Evolutionary conservation across 2,888 invertebrate genomes (phyloP), one percentile per base, ranked within the genome.

Genomic region (Hartigia nigra): DNA sequence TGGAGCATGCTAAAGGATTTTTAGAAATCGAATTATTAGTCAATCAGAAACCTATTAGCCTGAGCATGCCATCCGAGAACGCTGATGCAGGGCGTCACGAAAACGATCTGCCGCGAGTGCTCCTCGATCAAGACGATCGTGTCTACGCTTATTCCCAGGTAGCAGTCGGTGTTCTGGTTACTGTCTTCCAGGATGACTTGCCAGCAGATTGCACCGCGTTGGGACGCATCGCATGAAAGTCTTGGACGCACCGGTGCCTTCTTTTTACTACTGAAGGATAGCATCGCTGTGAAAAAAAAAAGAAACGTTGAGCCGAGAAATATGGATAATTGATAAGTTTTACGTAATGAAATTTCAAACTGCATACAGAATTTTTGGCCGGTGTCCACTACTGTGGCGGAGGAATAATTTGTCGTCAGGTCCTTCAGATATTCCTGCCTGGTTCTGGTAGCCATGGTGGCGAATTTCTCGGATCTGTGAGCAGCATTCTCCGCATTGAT

Each of bases 401-500:
- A 96, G 5, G 96, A 95, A 92, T 96, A 96, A 92, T 97, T 98
- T 83, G 95, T 94, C 37, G 97, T 96, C 86, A 98, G 94, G 92
- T 99, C 99, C 92, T 98, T 98, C 87, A 99, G 94, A 92, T 98
- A 98, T 92, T 98, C 98, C 91, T 98, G 97, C 84, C 98, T 93
- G 72, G 99, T 99, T 86, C 99, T 94, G 12, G 97, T 97, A 14
- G 98, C 98, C 98, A 99, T 98, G 75, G 98, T 97, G 77, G 97
- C 97, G 92, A 99, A 99, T 92, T 99, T 99, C 88, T 98, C 98
- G 74, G 98, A 98, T 86, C 97, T 88, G 90, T 98, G 98, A 14
- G 98, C 98, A 14, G 98, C 98, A 92, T 98, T 98, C 91, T 99
- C 98, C 35, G 98, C 98, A 92, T 99, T 99, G 83, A 99, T 97